A percentile compares a stretch with the other conserved stretches of the same genome.
Evolutionary conservation across 2,888 invertebrate species (phyloP).

Genomic region (Apamea monoglypha): DNA sequence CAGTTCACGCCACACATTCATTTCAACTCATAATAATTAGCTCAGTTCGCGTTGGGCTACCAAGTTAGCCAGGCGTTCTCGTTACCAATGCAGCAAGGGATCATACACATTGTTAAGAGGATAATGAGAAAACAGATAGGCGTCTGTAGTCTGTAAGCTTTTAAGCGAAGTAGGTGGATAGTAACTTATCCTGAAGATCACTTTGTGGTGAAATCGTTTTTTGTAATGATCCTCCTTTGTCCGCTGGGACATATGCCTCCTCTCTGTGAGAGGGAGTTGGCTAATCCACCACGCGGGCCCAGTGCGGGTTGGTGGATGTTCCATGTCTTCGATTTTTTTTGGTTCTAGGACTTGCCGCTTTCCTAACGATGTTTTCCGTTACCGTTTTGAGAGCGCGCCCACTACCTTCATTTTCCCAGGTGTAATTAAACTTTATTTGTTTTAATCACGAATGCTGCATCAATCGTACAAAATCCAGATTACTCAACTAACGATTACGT

Average conservation of each 20-base stretch:
- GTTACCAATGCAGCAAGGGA: too few relatives aligned
- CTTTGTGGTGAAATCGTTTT: background rate
- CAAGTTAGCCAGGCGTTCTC: too few relatives aligned
- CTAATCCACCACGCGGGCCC: background rate
- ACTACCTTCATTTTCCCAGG: background rate
- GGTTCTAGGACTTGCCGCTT: background rate
- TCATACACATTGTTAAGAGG: conserved; percentile 1
- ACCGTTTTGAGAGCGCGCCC: background rate
- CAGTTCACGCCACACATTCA: too few relatives aligned
- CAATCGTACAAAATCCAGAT: conserved; percentile 18
- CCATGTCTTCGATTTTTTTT: background rate
- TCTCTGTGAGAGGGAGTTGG: background rate
- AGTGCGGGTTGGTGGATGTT: background rate
- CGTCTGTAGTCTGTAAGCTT: background rate
- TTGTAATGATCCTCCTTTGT: background rate
- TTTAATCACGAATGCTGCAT: conserved; percentile 1
- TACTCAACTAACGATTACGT: conserved; percentile 34
- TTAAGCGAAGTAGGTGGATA: background rate
- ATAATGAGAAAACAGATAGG: background rate
- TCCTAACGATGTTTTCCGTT: background rate
- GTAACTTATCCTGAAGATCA: background rate
- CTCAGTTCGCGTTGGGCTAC: too few relatives aligned
- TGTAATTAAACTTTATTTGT: background rate
- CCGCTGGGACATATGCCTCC: background rate
- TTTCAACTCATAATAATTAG: too few relatives aligned